Percentiles rank a stretch among this genome's conserved stretches.
Conservation (phyloP, 2,888 invertebrate species). For the Macropis europaea region DNA sequence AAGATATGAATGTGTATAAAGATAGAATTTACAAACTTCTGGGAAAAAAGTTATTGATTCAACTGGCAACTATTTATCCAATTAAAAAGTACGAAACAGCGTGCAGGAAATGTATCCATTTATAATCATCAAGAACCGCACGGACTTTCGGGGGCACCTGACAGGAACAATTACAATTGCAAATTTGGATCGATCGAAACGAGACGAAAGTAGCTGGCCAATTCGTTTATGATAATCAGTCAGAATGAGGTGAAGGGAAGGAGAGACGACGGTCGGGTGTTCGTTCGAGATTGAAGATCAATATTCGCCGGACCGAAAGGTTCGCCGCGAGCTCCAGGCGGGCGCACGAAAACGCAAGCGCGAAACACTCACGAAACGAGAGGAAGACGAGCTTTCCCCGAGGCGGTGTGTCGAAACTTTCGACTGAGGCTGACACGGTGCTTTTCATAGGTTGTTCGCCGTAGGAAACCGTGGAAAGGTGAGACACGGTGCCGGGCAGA, state of each 20-base stretch:
- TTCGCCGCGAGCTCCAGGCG: conserved; percentile 50
- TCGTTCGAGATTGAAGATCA: conserved; percentile 68
- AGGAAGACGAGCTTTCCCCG: not conserved
- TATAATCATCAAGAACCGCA: too few species aligned
- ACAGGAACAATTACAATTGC: too few species aligned
- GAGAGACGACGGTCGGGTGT: conserved; percentile 2
- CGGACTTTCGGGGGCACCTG: too few species aligned
- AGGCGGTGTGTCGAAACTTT: conserved; percentile 6
- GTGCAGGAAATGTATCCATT: too few species aligned
- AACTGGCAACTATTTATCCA: too few species aligned
- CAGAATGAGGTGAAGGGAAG: not conserved
- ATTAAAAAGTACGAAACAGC: too few species aligned
- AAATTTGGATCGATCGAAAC: too few species aligned
- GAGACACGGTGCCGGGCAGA: conserved; percentile 14
- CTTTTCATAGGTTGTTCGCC: conserved; percentile 14
- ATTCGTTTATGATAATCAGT: too few species aligned
- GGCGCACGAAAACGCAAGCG: conserved; percentile 57
- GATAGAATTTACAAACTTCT: too few species aligned
- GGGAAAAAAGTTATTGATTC: too few species aligned
- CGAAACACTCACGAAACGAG: conserved; percentile 49
- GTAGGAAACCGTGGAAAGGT: conserved; percentile 17
- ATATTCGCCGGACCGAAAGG: conserved; percentile 63
- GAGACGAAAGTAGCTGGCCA: too few species aligned
- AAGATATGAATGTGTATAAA: too few species aligned
- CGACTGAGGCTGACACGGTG: not conserved